phyloP scores from a whole-genome alignment of 2,888 invertebrate genomes.

The Microdon myrmicae region DNA sequence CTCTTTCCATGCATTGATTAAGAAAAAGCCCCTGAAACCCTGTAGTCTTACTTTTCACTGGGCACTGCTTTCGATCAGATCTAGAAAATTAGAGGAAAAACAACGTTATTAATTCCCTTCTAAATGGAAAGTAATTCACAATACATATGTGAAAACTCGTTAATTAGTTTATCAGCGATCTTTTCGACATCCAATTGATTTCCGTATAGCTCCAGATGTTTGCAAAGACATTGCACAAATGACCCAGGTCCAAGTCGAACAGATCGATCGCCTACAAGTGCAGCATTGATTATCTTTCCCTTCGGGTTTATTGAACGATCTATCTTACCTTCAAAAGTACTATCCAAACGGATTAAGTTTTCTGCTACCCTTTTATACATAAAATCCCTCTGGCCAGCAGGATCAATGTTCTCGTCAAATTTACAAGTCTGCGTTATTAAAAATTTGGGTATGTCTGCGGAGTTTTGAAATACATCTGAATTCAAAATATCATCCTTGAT shows the following conservation, averaged over 20 bases:
- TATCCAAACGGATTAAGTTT: conserved; percentile 9
- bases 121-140: too few species aligned
- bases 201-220: neutral
- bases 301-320: neutral
- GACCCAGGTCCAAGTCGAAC: neutral
- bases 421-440: conserved; percentile 20
- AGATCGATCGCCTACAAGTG: conserved; percentile 2
- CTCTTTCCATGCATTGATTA: too few species aligned
- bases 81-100: too few species aligned
- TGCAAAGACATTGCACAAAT: conserved; percentile 4
- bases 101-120: too few species aligned
- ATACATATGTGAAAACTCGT: too few species aligned
- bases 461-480: conserved; percentile 6
- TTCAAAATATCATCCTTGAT: conserved; percentile 10
- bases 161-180: neutral
- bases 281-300: neutral
- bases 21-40: too few species aligned
- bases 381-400: neutral
- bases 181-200: conserved; percentile 1
- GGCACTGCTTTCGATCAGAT: too few species aligned
- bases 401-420: neutral
- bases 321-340: conserved; percentile 15
- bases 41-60: too few species aligned
- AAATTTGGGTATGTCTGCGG: conserved; percentile 10
- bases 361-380: too few species aligned